Evolutionary conservation across 2,113 vertebrate species (phyloP), one percentile per base, ranked within the genome.

Genomic region (Pelvicachromis taeniatus): DNA sequence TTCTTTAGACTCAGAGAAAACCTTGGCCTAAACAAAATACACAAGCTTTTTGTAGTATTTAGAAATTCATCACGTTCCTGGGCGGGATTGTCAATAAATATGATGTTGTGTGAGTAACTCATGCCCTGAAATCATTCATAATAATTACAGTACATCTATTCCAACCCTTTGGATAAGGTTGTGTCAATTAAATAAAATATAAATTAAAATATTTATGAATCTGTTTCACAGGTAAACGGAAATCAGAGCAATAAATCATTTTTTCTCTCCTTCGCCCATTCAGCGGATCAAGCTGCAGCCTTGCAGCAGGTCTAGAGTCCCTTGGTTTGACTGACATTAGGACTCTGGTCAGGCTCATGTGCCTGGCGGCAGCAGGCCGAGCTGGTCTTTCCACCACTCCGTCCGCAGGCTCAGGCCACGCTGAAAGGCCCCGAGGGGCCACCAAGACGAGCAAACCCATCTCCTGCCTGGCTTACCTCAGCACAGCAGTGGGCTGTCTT

Each of bases 271-370:
- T 10, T 9, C 31, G 42, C 45, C 2, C 16, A 5, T 13, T 50
- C 95, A 99, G 99, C 54, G 98, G 99, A n/a, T 99, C 99, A 8
- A 99, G 98, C 56, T 99, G 98, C 90, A 99, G 98, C 91, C 96
- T 99, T 3, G 97, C 99, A n/a, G 99, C 99, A 21, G 99, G 99
- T n/a, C 97, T 99, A 1, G 99, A 99, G 86, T 98, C 99, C 80
- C 91, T 99, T 70, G 99, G 99, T 3, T 73, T 99, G 70, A 99
- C 99, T 0, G 99, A 99, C 92, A 99, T 99, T 93, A 95, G 98
- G 80, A 99, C 98, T 1, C 87, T 99, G 88, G 99, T 99, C 26
- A 96, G 98, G 12, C 92, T 99, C 26, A 99, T 99, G 99, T 99
- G 99, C 88, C 95, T 99, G 90, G 98, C 99, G 0, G 99, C 99